phyloP scores from a whole-genome alignment of 2,113 vertebrate genomes.

The Aphyosemion australe region DNA sequence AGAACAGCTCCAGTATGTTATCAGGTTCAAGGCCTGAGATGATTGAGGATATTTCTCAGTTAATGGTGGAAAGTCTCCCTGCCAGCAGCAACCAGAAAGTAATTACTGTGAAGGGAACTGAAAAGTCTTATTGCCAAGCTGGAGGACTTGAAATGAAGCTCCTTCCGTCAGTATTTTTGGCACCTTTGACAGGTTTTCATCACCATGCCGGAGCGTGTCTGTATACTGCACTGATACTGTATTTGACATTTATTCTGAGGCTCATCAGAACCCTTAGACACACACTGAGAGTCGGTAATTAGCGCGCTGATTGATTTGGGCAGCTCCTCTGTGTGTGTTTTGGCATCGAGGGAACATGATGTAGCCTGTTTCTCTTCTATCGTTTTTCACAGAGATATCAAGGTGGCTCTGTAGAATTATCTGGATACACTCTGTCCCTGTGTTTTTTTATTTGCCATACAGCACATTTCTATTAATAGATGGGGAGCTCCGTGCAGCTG shows the following conservation, averaged over 20 bases:
- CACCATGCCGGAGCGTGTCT: constrained; percentile 26
- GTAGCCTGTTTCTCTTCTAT: constrained; percentile 3
- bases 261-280: constrained; percentile 15
- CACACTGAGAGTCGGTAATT: constrained; percentile 39
- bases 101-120: constrained; percentile 18
- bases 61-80: constrained; percentile 2
- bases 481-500: constrained; percentile 11
- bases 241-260: constrained; percentile 48
- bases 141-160: constrained; percentile 1
- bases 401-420: neutral
- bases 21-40: neutral
- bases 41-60: constrained; percentile 3
- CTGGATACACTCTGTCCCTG: neutral
- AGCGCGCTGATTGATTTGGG: constrained; percentile 45
- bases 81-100: constrained; percentile 9
- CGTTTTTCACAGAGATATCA: constrained; percentile 7
- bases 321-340: constrained; percentile 13
- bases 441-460: constrained; percentile 9
- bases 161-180: constrained; percentile 36
- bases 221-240: constrained; percentile 31
- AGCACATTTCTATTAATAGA: constrained; percentile 34
- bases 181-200: constrained; percentile 28
- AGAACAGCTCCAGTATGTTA: neutral
- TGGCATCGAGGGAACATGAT: constrained; percentile 9
- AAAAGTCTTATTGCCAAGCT: constrained; percentile 10